These are phyloP conservation scores for Chymomyza amoena DNA, from an alignment of 2,888 invertebrate species.

Conservation along the genomic window DNA sequence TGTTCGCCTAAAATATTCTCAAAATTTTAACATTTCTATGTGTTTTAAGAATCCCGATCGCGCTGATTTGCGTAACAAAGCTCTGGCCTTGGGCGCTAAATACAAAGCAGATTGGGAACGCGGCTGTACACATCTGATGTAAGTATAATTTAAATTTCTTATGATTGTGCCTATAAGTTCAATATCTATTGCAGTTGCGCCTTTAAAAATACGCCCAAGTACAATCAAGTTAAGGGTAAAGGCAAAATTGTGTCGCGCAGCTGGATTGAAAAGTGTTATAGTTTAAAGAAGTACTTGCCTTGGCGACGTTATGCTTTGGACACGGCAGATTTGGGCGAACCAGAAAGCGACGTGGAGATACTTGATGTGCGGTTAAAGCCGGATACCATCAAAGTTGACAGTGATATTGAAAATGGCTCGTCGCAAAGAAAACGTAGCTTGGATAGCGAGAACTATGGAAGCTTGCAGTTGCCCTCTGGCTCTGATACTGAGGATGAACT, in stretches of 20 bases:
- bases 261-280: conserved; percentile 87
- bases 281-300: conserved; percentile 80
- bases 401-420: background rate
- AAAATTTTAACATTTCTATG: background rate
- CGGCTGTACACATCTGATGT: conserved; percentile 92
- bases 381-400: background rate
- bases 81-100: conserved; percentile 87
- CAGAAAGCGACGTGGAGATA: conserved; percentile 77
- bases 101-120: conserved; percentile 88
- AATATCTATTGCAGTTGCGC: conserved; percentile 85
- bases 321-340: conserved; percentile 49
- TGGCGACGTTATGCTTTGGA: conserved; percentile 77
- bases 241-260: conserved; percentile 83
- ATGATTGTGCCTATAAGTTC: background rate
- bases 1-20: background rate
- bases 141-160: conserved; percentile 71
- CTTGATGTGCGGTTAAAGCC: conserved; percentile 61
- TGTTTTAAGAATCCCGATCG: conserved; percentile 87
- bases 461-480: conserved; percentile 49
- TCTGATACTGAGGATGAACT: conserved; percentile 78
- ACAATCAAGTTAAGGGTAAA: conserved; percentile 84
- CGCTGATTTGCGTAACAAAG: conserved; percentile 83
- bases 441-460: background rate
- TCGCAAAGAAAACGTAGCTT: background rate
- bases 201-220: conserved; percentile 93